Conservation (phyloP, 2,113 vertebrate species). For the Malurus alboscapulatus region DNA sequence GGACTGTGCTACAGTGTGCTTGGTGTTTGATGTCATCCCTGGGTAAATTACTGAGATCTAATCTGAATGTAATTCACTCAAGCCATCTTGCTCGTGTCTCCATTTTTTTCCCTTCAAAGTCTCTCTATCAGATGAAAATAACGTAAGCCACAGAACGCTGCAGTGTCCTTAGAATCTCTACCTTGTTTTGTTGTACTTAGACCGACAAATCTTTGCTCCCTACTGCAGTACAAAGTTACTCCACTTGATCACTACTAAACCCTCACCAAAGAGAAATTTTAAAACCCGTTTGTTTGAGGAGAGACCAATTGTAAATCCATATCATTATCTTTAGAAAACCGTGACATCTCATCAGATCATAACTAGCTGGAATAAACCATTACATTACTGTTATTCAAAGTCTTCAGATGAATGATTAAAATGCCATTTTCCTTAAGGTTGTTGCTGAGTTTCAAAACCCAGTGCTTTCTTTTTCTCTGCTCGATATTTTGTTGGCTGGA, state of each 20-base stretch:
- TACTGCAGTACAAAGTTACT: neutral
- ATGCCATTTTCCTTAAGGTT: neutral
- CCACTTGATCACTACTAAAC: neutral
- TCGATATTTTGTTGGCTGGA: neutral
- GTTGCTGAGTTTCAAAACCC: neutral
- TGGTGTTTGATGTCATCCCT: neutral
- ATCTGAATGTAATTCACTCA: conserved; percentile 10
- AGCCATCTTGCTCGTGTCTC: neutral
- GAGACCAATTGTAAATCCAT: neutral
- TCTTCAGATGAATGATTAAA: neutral
- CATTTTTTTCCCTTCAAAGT: neutral
- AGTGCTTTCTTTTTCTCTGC: neutral
- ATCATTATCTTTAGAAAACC: neutral
- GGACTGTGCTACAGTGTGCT: neutral
- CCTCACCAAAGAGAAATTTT: neutral
- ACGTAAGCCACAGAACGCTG: neutral
- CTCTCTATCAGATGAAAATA: neutral
- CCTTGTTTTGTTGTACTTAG: neutral
- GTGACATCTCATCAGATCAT: neutral
- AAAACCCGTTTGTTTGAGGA: neutral
- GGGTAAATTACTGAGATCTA: conserved; percentile 43
- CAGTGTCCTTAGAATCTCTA: neutral
- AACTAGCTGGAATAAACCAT: neutral
- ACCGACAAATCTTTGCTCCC: neutral
- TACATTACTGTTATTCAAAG: neutral